Base-by-base conservation (phyloP, 2,113 vertebrate species). In the Gymnogyps californianus region DNA sequence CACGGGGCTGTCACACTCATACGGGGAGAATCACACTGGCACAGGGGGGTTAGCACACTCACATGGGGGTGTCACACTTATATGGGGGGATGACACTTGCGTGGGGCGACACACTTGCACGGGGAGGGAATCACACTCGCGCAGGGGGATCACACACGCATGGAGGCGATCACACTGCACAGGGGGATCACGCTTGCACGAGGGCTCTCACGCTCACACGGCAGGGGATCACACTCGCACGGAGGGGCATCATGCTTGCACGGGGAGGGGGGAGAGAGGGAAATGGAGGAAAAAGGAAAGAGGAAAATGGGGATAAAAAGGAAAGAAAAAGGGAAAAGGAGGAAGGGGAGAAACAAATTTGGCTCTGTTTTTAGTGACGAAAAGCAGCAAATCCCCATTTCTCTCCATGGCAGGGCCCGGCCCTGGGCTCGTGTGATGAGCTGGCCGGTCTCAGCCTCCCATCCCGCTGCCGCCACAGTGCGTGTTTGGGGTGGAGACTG, bases 381-480 rank as follows among this genome's bases (percentile, higher is more conserved):
- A 58, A 57, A 58, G 51, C 40, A 11, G 26, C 26, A 24, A 67
- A 55, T 19, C 26, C 40, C 78, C 4, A 10, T 24, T 62, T 62
- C 4, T 3, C 9, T 1, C n/a, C 26, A 2, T 2, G 3, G 7
- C 7, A 5, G 52, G 51, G 36, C 38, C 54, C 6, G 9, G 38
- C 13, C 36, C 28, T 2, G 44, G 47, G 21, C 36, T 29, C 2
- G 10, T 44, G 61, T 31, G 28, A 52, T 9, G 70, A 72, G 70
- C 70, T 69, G 65, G 22, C 32, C 6, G 8, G 66, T 47, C 66
- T 69, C 66, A 69, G 65, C 65, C 22, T 6, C 44, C 42, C 11
- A 2, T 6, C 38, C 52, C 3, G 17, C 28, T 17, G 74, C 16
- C 7, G 2, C 34, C 55, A 16, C 74, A 9, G 57, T 1, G 5